phyloP scores from a whole-genome alignment of 2,888 invertebrate genomes.

The Cordilura impudica region DNA sequence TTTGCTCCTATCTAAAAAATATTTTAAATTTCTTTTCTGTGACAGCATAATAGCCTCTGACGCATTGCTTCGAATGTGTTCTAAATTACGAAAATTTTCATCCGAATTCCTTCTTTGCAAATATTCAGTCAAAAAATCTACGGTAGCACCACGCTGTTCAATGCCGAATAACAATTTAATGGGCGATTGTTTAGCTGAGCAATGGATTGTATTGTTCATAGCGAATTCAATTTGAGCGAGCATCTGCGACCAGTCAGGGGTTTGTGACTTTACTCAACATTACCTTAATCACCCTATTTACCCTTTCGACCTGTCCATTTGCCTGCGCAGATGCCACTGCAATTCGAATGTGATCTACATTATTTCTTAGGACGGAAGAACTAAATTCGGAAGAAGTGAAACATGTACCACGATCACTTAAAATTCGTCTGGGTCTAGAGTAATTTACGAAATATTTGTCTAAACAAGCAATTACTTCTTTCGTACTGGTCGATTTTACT shows the following conservation, averaged over 20 bases:
- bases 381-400: conserved; percentile 15
- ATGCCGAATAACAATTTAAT: conserved; percentile 65
- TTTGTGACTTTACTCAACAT: conserved; percentile 50
- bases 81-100: too few species aligned
- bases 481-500: conserved; percentile 14
- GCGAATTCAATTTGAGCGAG: conserved; percentile 64
- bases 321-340: conserved; percentile 45
- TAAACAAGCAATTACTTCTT: background rate
- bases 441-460: conserved; percentile 28
- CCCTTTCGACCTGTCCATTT: conserved; percentile 45
- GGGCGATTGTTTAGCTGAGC: conserved; percentile 66
- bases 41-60: conserved; percentile 22
- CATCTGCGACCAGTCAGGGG: conserved; percentile 31
- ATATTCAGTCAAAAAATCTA: conserved; percentile 36
- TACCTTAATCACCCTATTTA: conserved; percentile 32
- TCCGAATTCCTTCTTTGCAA: background rate
- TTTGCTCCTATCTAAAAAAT: conserved; percentile 65
- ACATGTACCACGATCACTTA: conserved; percentile 8
- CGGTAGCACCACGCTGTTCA: conserved; percentile 29
- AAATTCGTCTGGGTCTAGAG: conserved; percentile 12
- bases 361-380: conserved; percentile 11
- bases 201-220: conserved; percentile 67
- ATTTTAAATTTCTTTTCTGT: conserved; percentile 7
- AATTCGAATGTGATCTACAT: conserved; percentile 42
- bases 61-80: too few species aligned